Conservation (phyloP, 2,888 invertebrate species). For the Isotomurus palustris region DNA sequence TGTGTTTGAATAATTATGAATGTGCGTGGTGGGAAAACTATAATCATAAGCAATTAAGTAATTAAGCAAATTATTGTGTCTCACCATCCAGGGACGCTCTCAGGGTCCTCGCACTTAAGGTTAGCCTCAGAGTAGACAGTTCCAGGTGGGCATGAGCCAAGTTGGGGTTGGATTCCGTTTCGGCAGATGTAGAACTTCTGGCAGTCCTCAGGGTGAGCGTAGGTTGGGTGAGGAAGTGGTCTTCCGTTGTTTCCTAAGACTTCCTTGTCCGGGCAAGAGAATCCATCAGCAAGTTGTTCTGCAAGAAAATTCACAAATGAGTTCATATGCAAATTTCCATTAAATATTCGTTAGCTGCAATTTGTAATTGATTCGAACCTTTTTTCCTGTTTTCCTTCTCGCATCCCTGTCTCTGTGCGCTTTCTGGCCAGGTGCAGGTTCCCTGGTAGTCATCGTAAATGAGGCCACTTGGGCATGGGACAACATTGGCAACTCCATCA, state of each 20-base stretch:
- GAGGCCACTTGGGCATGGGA: slow-evolving; percentile 78
- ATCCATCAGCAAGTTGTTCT: slow-evolving; percentile 77
- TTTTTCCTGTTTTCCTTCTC: slow-evolving; percentile 45
- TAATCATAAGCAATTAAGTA: not conserved
- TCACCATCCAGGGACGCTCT: slow-evolving; percentile 49
- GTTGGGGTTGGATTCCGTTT: slow-evolving; percentile 49
- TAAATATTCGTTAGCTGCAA: no score
- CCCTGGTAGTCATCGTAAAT: slow-evolving; percentile 86
- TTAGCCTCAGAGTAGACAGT: slow-evolving; percentile 48
- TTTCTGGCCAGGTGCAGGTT: slow-evolving; percentile 78
- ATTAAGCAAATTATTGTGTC: slow-evolving; percentile 14
- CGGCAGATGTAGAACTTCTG: slow-evolving; percentile 49
- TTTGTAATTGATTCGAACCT: no score
- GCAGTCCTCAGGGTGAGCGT: slow-evolving; percentile 48
- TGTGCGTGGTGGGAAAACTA: not conserved
- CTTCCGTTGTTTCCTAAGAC: slow-evolving; percentile 45
- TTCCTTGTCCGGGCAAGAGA: slow-evolving; percentile 64
- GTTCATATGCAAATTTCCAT: not conserved
- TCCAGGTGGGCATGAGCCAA: slow-evolving; percentile 49
- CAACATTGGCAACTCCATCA: slow-evolving; percentile 73
- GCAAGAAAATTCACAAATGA: slow-evolving; percentile 47
- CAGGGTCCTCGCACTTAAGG: slow-evolving; percentile 49
- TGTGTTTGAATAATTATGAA: not conserved
- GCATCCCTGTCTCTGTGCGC: slow-evolving; percentile 44
- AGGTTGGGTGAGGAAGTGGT: slow-evolving; percentile 47